Evolutionary conservation across 2,113 vertebrate genomes (phyloP).

Genomic region (Picathartes gymnocephalus): DNA sequence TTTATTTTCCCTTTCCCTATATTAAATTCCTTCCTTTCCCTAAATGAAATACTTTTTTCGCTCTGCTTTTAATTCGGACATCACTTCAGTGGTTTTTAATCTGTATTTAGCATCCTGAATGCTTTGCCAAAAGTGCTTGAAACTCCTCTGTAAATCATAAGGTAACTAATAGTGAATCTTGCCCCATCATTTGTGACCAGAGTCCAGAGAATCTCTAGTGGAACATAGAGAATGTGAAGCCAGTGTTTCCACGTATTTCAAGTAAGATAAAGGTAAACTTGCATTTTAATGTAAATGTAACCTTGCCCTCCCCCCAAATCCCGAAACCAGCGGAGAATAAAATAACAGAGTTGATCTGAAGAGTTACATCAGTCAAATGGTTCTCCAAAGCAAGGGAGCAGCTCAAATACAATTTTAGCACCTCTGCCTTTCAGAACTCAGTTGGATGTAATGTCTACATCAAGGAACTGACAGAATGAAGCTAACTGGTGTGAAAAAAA

Average conservation of each 20-base stretch:
- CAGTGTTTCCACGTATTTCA: neutral
- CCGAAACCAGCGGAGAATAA: neutral
- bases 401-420: constrained; percentile 66
- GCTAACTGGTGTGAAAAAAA: constrained; percentile 75
- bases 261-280: neutral
- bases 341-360: constrained; percentile 15
- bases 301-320: neutral
- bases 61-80: fast-evolving
- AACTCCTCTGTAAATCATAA: neutral
- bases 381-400: constrained; percentile 55
- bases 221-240: neutral
- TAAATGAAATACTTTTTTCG: neutral
- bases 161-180: neutral
- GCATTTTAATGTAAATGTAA: neutral
- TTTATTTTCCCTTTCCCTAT: neutral
- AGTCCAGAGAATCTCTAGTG: neutral
- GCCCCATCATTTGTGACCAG: neutral
- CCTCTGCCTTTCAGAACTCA: constrained; percentile 73
- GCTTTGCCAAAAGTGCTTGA: neutral
- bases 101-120: neutral
- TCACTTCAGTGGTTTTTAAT: neutral
- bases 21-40: neutral
- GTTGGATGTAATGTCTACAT: constrained; percentile 80
- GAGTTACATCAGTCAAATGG: constrained; percentile 32
- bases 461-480: constrained; percentile 77